These are phyloP conservation scores for Hypolimnas misippus DNA, from an alignment of 2,888 invertebrate genomes.

Conservation along the genomic window DNA sequence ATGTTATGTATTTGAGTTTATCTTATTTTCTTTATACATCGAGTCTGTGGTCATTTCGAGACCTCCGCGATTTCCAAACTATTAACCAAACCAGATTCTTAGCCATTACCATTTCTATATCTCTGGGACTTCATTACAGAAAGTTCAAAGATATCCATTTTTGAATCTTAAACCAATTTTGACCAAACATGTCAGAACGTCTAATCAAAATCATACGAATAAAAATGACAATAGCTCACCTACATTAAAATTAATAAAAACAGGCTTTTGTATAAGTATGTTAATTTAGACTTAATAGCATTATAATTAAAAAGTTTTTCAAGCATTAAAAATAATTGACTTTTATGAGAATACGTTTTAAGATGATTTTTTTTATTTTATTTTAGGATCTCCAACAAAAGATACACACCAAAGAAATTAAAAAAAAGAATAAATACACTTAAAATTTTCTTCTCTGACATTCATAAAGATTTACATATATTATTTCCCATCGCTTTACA, in stretches of 20 bases:
- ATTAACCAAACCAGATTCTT: slow-evolving; percentile 10
- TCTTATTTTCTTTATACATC: background rate
- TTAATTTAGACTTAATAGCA: too few relatives aligned
- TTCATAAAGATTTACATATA: too few relatives aligned
- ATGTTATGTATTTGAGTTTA: background rate
- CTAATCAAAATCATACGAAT: background rate
- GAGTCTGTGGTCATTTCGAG: background rate
- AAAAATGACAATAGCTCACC: background rate
- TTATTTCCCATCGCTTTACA: too few relatives aligned
- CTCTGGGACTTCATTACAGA: slow-evolving; percentile 6
- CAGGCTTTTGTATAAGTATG: too few relatives aligned
- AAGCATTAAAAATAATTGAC: too few relatives aligned
- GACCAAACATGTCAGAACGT: slow-evolving; percentile 11
- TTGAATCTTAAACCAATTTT: slow-evolving; percentile 12
- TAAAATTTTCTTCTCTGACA: too few relatives aligned
- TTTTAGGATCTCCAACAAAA: too few relatives aligned
- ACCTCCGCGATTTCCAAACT: slow-evolving; percentile 3
- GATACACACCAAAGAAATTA: too few relatives aligned
- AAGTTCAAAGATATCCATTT: slow-evolving; percentile 12
- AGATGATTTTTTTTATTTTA: too few relatives aligned
- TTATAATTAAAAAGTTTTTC: too few relatives aligned
- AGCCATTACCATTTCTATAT: slow-evolving; percentile 7
- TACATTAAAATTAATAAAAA: background rate
- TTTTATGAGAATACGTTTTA: too few relatives aligned
- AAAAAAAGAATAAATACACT: too few relatives aligned